A percentile compares a stretch with the other conserved stretches of the same genome.
These are phyloP conservation scores for Pterocles burchelli DNA, from an alignment of 2,113 vertebrate genomes.

Conservation along the genomic window DNA sequence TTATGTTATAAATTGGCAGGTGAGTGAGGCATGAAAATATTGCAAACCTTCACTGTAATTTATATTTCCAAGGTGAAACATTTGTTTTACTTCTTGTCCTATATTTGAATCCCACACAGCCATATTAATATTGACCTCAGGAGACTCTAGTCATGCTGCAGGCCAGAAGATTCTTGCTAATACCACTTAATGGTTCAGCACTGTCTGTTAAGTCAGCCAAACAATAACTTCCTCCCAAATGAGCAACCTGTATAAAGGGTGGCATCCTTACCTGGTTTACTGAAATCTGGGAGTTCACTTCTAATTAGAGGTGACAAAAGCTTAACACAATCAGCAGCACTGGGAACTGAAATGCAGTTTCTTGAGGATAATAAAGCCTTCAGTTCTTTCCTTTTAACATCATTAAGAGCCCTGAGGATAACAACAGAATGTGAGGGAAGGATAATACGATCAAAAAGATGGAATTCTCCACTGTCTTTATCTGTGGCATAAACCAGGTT, in stretches of 20 bases:
- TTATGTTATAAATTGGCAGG: neutral
- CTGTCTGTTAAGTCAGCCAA: neutral
- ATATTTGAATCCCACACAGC: neutral
- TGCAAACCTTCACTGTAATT: neutral
- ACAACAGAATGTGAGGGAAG: neutral
- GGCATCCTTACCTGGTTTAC: neutral
- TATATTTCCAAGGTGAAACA: neutral
- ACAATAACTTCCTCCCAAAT: neutral
- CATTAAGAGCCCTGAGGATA: constrained; percentile 11
- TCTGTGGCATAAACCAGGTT: neutral
- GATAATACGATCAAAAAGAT: constrained; percentile 6
- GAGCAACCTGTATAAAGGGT: neutral
- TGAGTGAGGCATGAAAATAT: neutral
- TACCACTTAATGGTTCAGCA: neutral
- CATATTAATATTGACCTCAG: neutral
- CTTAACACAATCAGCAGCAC: neutral
- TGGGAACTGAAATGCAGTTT: constrained; percentile 5
- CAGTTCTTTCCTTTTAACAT: constrained; percentile 6
- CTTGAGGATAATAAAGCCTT: constrained; percentile 4
- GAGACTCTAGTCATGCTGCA: neutral
- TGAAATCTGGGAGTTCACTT: constrained; percentile 17
- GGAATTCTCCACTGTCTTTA: neutral
- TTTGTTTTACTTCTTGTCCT: neutral
- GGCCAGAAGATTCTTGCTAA: neutral
- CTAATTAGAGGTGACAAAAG: constrained; percentile 42